Conservation (phyloP, 1,140 invertebrate genomes). For the Glomeris maerens region DNA sequence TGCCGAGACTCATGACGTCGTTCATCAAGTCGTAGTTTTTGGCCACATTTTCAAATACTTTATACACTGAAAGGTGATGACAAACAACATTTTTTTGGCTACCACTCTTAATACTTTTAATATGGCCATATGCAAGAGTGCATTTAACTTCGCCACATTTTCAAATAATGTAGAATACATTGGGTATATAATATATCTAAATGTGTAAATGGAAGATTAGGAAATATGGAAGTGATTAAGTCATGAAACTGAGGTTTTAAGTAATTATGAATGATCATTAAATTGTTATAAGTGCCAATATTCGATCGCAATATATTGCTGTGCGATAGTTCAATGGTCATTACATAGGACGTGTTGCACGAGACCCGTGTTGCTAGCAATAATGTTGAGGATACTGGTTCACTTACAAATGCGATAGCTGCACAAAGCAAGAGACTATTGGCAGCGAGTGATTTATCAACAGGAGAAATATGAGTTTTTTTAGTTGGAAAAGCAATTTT, state of each 20-base stretch:
- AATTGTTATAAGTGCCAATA: no score
- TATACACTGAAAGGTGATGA: constrained; percentile 52
- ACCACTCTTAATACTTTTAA: constrained; percentile 1
- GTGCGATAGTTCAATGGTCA: no score
- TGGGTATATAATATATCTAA: background rate
- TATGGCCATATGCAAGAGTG: background rate
- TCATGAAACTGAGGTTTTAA: no score
- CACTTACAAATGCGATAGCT: no score
- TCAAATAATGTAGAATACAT: constrained; percentile 7
- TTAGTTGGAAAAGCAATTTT: background rate
- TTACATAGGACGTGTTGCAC: no score
- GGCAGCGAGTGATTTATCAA: constrained; percentile 2
- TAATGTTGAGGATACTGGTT: no score
- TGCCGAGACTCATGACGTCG: constrained; percentile 88
- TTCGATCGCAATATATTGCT: no score
- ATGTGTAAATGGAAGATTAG: no score
- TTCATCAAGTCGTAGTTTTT: constrained; percentile 95
- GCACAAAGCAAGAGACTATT: no score
- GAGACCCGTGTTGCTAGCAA: no score
- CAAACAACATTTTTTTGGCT: constrained; percentile 5
- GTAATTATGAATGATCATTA: no score
- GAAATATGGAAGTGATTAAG: no score
- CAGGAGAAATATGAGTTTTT: constrained; percentile 1
- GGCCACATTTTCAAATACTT: constrained; percentile 91
- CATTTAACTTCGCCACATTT: background rate